Evolutionary conservation across 2,113 vertebrate genomes (phyloP).

Genomic region (Fregata magnificens): DNA sequence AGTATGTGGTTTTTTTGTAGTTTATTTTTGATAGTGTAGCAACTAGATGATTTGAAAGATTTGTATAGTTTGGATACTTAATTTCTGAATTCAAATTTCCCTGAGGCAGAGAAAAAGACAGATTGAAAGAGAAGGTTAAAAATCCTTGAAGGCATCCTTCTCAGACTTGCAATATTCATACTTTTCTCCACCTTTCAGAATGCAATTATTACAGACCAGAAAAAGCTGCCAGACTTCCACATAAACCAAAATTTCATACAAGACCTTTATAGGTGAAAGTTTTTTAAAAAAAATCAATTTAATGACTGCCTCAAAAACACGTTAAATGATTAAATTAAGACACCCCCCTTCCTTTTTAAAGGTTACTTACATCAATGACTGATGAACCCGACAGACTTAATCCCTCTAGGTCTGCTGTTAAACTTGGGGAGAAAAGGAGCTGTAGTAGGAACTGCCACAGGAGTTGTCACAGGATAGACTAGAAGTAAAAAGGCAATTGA

Average conservation of each 20-base stretch:
- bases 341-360: neutral
- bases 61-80: neutral
- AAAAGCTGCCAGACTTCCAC: neutral
- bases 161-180: neutral
- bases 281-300: neutral
- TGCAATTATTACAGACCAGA: neutral
- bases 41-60: neutral
- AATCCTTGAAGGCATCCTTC: neutral
- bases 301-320: neutral
- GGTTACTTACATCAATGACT: constrained; percentile 82
- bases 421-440: constrained; percentile 76
- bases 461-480: constrained; percentile 72
- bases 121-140: neutral
- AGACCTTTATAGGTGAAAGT: neutral
- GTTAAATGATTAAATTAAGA: neutral
- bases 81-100: neutral
- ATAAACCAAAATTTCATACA: neutral
- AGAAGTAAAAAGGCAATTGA: constrained; percentile 25
- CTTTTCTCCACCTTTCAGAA: neutral
- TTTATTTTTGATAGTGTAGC: neutral
- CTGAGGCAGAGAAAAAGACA: neutral
- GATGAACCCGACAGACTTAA: constrained; percentile 83
- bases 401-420: constrained; percentile 89
- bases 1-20: neutral
- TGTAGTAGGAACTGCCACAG: constrained; percentile 66